These are phyloP conservation scores for Astatoreochromis straeleni DNA, from an alignment of 2,113 vertebrate genomes.

Conservation along the genomic window DNA sequence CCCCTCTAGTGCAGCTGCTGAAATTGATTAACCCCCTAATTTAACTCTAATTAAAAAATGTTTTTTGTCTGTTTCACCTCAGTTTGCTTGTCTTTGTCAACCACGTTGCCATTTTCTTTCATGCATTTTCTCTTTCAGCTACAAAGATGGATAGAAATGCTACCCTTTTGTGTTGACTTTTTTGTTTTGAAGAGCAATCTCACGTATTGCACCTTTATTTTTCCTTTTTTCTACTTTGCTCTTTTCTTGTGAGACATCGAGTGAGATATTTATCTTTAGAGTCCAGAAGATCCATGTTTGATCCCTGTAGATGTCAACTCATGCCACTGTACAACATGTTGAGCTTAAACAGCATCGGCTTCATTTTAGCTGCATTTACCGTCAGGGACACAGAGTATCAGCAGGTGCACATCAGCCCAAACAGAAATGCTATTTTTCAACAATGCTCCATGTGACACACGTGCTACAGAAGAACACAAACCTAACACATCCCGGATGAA, in stretches of 20 bases:
- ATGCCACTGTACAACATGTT: neutral
- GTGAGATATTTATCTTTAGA: neutral
- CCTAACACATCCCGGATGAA: neutral
- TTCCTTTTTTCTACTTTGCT: neutral
- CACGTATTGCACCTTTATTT: neutral
- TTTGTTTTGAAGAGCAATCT: neutral
- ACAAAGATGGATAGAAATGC: neutral
- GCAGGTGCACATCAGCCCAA: neutral
- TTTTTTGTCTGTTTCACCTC: neutral
- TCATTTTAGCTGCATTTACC: neutral
- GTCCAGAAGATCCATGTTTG: neutral
- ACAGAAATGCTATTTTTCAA: neutral
- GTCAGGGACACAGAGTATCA: neutral
- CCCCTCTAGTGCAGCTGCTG: neutral
- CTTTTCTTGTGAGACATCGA: neutral
- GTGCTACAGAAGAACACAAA: neutral
- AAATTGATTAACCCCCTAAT: neutral
- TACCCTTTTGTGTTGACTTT: neutral
- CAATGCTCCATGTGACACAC: neutral
- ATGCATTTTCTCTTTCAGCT: neutral
- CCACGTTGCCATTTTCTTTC: neutral
- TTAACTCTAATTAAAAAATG: neutral
- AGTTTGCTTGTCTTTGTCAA: neutral
- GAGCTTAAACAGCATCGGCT: neutral
- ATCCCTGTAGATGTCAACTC: neutral